Conservation (phyloP, 2,113 vertebrate species). For the Cavia porcellus region DNA sequence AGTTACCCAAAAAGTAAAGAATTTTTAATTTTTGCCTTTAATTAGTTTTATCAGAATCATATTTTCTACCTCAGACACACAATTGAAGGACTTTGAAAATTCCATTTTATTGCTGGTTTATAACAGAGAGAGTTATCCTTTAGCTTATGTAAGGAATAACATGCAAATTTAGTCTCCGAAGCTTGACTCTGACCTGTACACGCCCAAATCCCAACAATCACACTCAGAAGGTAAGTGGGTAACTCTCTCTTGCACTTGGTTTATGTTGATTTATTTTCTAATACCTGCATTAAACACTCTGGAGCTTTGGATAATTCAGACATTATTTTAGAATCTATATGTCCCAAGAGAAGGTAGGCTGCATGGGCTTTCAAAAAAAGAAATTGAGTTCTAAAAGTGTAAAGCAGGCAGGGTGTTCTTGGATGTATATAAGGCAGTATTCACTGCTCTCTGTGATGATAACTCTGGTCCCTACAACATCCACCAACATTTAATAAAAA, state of each 20-base stretch:
- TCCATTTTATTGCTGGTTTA: conserved; percentile 29
- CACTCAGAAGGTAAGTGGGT: neutral
- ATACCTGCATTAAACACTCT: neutral
- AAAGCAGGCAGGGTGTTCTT: neutral
- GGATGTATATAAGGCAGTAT: neutral
- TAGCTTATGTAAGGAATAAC: conserved; percentile 23
- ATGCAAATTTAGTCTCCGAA: neutral
- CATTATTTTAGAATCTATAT: conserved; percentile 37
- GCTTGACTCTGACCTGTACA: neutral
- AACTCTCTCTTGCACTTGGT: neutral
- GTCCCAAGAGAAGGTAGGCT: neutral
- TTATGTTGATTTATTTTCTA: neutral
- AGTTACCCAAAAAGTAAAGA: neutral
- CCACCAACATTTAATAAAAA: conserved; percentile 2
- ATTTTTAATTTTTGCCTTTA: conserved; percentile 6
- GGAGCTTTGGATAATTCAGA: conserved; percentile 20
- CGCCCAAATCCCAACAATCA: conserved; percentile 1
- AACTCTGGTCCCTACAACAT: neutral
- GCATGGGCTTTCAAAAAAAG: neutral
- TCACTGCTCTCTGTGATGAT: neutral
- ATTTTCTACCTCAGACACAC: neutral
- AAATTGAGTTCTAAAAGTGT: neutral
- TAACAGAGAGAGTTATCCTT: conserved; percentile 4
- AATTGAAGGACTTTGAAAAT: neutral
- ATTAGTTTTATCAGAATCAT: conserved; percentile 52